A percentile compares a stretch with the other conserved stretches of the same genome.
Evolutionary conservation across 2,113 vertebrate species (phyloP).

Genomic region (Anthoscopus minutus): DNA sequence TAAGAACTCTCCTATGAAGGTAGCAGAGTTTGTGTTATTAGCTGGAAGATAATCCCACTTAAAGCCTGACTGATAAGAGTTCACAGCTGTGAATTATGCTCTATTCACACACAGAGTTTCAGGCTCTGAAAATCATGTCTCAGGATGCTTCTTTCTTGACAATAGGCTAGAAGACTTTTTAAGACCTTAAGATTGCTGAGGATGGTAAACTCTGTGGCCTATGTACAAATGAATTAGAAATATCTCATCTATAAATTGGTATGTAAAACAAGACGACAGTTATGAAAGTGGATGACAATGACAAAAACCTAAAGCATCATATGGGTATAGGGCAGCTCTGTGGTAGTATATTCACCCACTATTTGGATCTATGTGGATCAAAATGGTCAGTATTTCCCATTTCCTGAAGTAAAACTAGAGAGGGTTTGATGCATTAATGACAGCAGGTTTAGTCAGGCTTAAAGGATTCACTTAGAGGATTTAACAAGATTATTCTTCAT

Average conservation of each 20-base stretch:
- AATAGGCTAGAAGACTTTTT: not conserved
- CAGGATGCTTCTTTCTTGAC: not conserved
- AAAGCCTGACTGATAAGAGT: not conserved
- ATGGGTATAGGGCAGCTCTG: not conserved
- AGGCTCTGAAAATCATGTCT: not conserved
- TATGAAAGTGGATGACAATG: not conserved
- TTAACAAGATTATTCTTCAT: constrained; percentile 26
- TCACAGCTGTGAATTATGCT: not conserved
- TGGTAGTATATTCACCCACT: not conserved
- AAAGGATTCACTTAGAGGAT: constrained; percentile 5
- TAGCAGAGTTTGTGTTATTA: not conserved
- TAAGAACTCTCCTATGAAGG: not conserved
- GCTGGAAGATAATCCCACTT: not conserved
- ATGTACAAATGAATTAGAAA: not conserved
- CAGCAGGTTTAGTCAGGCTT: not conserved
- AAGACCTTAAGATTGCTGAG: not conserved
- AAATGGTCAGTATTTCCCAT: not conserved
- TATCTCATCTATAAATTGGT: not conserved
- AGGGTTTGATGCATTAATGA: not conserved
- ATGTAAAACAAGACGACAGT: not conserved
- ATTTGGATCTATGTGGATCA: too few relatives aligned
- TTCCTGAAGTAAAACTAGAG: not conserved
- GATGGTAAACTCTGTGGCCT: not conserved
- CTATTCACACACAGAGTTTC: not conserved
- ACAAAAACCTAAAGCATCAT: not conserved